Conservation (phyloP, 2,888 invertebrate genomes). For the Diarsia dahlii region DNA sequence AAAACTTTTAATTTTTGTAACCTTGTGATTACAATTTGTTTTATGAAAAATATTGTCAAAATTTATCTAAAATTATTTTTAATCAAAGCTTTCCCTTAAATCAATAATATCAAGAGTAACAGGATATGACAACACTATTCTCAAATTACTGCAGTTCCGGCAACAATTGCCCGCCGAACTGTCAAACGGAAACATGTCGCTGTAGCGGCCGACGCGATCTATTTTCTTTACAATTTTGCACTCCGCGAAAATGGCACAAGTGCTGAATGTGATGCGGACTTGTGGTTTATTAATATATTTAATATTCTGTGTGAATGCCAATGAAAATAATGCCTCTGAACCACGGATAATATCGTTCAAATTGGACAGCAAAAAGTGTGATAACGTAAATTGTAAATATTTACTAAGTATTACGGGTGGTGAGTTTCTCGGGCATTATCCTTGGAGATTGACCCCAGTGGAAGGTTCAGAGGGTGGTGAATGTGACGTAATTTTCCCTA, state of each 20-base stretch:
- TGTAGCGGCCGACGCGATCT: slow-evolving; percentile 66
- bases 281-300: slow-evolving; percentile 85
- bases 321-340: slow-evolving; percentile 69
- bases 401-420: slow-evolving; percentile 84
- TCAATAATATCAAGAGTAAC: slow-evolving; percentile 48
- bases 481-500: slow-evolving; percentile 82
- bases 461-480: slow-evolving; percentile 76
- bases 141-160: slow-evolving; percentile 83
- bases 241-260: slow-evolving; percentile 81
- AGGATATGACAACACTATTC: slow-evolving; percentile 80
- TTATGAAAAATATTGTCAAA: accelerated
- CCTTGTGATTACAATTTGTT: neutral
- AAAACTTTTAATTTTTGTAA: no score
- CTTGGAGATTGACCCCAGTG: slow-evolving; percentile 84
- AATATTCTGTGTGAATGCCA: slow-evolving; percentile 76
- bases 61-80: neutral
- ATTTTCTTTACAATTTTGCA: slow-evolving; percentile 77
- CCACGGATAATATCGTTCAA: slow-evolving; percentile 79
- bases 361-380: slow-evolving; percentile 77
- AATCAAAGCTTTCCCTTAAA: neutral
- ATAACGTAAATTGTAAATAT: slow-evolving; percentile 85
- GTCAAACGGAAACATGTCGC: slow-evolving; percentile 86
- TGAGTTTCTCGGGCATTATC: slow-evolving; percentile 84
- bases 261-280: slow-evolving; percentile 85
- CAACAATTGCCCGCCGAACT: slow-evolving; percentile 85